Base-by-base conservation (phyloP, 2,888 invertebrate species). In the Lycia hirtaria region DNA sequence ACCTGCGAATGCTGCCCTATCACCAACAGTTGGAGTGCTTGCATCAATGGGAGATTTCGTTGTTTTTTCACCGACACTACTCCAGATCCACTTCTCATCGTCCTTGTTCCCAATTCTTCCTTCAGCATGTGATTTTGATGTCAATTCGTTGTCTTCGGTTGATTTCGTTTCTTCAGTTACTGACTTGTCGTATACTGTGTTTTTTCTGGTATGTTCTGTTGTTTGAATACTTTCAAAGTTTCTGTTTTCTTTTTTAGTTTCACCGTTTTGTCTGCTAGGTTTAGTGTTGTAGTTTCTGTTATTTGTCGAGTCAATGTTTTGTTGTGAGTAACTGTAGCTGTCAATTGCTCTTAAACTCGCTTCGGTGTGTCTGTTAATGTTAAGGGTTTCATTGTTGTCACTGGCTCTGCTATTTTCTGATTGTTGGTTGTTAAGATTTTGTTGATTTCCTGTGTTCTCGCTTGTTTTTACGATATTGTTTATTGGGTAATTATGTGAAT, bases 61-160 rank as follows among this genome's bases (percentile, higher is more conserved):
- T 7, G 26, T 10, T 12, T 41, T 41, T 2, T 7, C 26, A 10
- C 20, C 26, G 5, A 1, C 26, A 10, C 15, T 41, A 9, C 14
- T 37, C 71, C 72, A 68, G 3, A 70, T 56, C 71, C 71, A 69
- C 17, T 50, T 65, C 0, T 70, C 68, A 0, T 61, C 35, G 6
- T 56, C 32, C 0, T 38, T 56, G 15, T 7, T 17, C 17, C 26
- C 60, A 0, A 47, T 20, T 17, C 35, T 37, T 4, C 30, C 56
- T 17, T 51, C 62, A 24, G 28, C 10, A 14, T 43, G 2, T 3
- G 24, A 33, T 17, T 14, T 48, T 17, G 53, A 26, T 10, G 44
- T 9, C 12, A 64, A 19, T 17, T 68, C 72, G 15, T 60, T 64
- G 7, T 62, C 65, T 66, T 56, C 38, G 1, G 54, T 62, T 2